Percentiles rank a stretch among this genome's conserved stretches.
These are phyloP conservation scores for Pristionchus maxplancki DNA, from an alignment of 2,888 invertebrate species.

Conservation along the genomic window DNA sequence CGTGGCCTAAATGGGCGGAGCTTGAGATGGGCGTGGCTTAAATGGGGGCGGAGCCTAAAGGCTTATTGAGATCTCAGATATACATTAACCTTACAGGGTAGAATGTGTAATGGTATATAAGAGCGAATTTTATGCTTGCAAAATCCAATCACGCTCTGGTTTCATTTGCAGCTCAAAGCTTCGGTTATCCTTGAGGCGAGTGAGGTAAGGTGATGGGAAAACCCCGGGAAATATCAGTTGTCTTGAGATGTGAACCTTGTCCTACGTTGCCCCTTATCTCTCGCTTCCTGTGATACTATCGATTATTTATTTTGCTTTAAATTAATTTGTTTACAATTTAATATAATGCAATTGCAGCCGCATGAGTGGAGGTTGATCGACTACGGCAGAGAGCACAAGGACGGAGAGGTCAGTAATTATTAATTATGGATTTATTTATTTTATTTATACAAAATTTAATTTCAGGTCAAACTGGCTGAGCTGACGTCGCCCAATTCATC, in stretches of 20 bases:
- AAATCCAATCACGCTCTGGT: too few species aligned
- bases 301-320: not conserved
- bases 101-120: not conserved
- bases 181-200: not conserved
- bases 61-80: not conserved
- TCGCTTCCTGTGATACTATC: constrained; percentile 16
- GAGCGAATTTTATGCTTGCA: too few species aligned
- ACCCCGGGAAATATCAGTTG: not conserved
- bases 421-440: not conserved
- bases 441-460: not conserved
- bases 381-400: constrained; percentile 92
- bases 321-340: not conserved
- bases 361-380: constrained; percentile 88
- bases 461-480: constrained; percentile 60
- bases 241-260: not conserved
- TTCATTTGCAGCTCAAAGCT: constrained; percentile 1
- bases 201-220: constrained; percentile 1
- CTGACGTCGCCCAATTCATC: constrained; percentile 50
- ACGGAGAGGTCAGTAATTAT: constrained; percentile 88
- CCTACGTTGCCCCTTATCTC: not conserved
- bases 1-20: not conserved
- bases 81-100: not conserved
- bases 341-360: constrained; percentile 79
- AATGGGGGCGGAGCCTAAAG: not conserved
- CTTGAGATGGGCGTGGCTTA: too few species aligned